Evolutionary conservation across 1,140 invertebrate species (phyloP).

Genomic region (Leucophenga varia): DNA sequence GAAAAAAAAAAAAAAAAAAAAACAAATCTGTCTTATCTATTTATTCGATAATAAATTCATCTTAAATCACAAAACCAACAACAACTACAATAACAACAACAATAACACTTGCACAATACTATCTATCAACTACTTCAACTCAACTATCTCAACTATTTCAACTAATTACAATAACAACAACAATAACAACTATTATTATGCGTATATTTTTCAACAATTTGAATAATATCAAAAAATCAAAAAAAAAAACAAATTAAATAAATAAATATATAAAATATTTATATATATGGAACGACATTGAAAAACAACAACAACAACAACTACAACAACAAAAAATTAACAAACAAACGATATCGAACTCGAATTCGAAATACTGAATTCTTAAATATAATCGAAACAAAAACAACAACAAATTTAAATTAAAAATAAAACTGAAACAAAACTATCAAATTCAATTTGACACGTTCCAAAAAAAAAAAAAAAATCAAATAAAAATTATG

Average conservation of each 20-base stretch:
- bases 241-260: neutral
- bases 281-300: neutral
- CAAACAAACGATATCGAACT: neutral
- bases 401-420: no score
- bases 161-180: neutral
- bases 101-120: slow-evolving; percentile 1
- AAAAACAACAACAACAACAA: neutral
- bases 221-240: neutral
- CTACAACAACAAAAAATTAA: neutral
- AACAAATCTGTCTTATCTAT: no score
- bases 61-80: neutral
- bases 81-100: neutral
- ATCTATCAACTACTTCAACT: neutral
- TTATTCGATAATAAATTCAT: no score
- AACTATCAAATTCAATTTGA: no score
- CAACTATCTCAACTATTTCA: neutral
- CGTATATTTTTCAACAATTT: slow-evolving; percentile 4
- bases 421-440: no score
- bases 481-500: no score
- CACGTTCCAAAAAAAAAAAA: no score
- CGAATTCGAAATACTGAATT: no score
- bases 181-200: neutral
- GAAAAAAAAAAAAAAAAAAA: no score
- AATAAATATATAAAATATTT: neutral
- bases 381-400: no score